Evolutionary conservation across 2,113 vertebrate genomes (phyloP), one percentile per base, ranked within the genome.

Genomic region (Lota lota): DNA sequence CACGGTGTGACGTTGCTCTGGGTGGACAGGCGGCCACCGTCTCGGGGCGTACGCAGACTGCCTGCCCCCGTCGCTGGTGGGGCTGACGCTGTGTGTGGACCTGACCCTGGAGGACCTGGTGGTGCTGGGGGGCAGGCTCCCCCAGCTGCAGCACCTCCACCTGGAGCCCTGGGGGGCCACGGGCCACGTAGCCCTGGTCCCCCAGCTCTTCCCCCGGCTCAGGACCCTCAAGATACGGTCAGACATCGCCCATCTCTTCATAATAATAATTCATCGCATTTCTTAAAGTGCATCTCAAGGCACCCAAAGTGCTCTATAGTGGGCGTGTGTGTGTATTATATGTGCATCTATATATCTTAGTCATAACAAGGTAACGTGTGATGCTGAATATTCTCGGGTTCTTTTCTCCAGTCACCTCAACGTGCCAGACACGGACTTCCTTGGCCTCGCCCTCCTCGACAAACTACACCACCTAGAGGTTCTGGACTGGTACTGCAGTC

Each of bases 141-240:
- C 76, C 53, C 22, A 68, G 11, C 74, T 86, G 21, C 63, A 82
- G 4, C 82, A 86, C 64, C 72, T 86, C 21, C 79, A 86, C 36
- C 66, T 86, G 63, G 84, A 86, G 66, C 84, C 84, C 18, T 84
- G 84, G 84, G 60, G 82, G 65, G 80, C 82, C 7, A 72, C 73
- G 18, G 50, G 36, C 57, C 53, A 82, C 0, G 33, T 86, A 21
- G 40, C 66, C 18, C 76, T 79, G 61, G 33, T 86, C 22, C 84
- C 84, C 57, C 71, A 77, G 19, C 74, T 86, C 40, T 86, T 86
- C 51, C 84, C 84, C 67, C 59, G 66, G 33, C 68, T 86, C 24
- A 73, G 40, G 40, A 80, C 66, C 0, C 76, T 86, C 3, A 58
- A 63, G 1, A 79, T 86, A 40, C 79, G 79, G 84, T 84, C 67